Evolutionary conservation across 2,888 invertebrate species (phyloP), one percentile per base, ranked within the genome.

Genomic region (Fragum fragum): DNA sequence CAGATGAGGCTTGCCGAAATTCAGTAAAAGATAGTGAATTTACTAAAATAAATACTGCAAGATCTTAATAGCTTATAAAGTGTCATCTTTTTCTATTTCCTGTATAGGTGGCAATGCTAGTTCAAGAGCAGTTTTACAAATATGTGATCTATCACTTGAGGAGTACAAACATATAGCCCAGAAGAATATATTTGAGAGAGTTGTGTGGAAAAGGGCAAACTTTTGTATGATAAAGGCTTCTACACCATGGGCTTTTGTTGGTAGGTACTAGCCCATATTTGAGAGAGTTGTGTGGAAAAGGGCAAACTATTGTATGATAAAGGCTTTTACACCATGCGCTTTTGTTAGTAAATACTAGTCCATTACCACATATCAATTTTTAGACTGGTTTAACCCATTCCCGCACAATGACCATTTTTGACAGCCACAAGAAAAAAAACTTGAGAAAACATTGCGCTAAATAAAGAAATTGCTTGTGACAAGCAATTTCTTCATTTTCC

Each of bases 161-260:
- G 78, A 83, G 11, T 69, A 73, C 61, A 76, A 59, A 69, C 79
- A 79, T n/a, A 85, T 52, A 11, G 82, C 82, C 14, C 68, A 73
- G 7, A 70, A 79, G 47, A 76, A 59, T 72, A 52, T 80, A 7
- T 53, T 83, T 26, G 47, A 75, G 1, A 55, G 61, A 55, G 81
- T 76, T 0, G 26, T 86, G 18, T 88, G 88, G 87, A 63, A 80
- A 28, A 74, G 85, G 32, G 86, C 87, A 29, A 89, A 89, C 74
- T 55, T 80, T 70, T 85, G 84, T 52, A 88, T 89, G 87, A 61
- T 88, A 3, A 39, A 72, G 32, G 79, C 89, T 7, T 73, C 80
- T 7, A 79, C 87, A 11, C 68, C 86, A 36, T 88, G 87, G 87
- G 85, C 88, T n/a, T 89, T 89, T 71, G 72, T 89, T 71, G 89